Evolutionary conservation across 2,113 vertebrate species (phyloP), one percentile per base, ranked within the genome.

Genomic region (Leucosticte australis): DNA sequence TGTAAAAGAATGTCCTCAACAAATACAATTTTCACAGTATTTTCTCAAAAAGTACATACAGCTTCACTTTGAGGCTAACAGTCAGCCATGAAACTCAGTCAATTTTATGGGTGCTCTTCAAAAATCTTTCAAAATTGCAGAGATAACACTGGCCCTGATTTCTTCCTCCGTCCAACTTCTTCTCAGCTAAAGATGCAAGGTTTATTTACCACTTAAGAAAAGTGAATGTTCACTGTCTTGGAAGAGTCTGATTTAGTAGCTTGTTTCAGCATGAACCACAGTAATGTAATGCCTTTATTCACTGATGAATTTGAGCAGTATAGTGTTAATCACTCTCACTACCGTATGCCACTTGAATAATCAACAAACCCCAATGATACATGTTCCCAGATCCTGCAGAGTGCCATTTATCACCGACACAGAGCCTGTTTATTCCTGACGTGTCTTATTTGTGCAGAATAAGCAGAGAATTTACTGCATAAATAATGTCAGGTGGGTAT

Each of bases 321-420:
- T 68, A 93, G 77, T 49, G 88, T 96, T 97, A 95, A 97, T 97
- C 96, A 97, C 85, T 76, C 93, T 95, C 95, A 47, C 90, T 70
- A 93, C 91, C 68, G 55, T 97, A 96, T 95, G 96, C 86, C 96
- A 96, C 86, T 78, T 94, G 96, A 97, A 95, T 97, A 97, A 97
- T 97, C 94, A 97, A 62, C 95, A 97, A 90, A 89, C 69, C 68
- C 71, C 84, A 89, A 62, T 94, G 95, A 97, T 96, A 89, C 94
- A 96, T 95, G 86, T 71, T 90, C 73, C 62, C 62, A 83, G 78
- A 76, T 70, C 79, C 82, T 88, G 83, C 30, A 88, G 80, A 89
- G 75, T 47, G 68, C 88, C 74, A 87, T 97, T 96, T 93, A 91
- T 97, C 95, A 97, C 80, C 4, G 2, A 70, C 12, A 12, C 44